Evolutionary conservation across 2,113 vertebrate genomes (phyloP).

Genomic region (Lucifuga dentata): DNA sequence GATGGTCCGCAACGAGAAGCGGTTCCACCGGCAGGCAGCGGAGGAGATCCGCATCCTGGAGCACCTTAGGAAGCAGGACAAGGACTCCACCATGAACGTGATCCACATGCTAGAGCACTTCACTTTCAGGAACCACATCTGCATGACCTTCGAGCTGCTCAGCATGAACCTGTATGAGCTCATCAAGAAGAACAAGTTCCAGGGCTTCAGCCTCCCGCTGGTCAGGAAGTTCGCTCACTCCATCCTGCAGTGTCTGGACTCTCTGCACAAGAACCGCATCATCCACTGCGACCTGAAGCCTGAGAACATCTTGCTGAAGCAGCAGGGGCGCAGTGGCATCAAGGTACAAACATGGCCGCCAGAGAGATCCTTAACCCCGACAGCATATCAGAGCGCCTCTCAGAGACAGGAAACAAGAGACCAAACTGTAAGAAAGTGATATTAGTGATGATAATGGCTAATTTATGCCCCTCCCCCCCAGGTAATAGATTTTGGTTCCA

Average conservation of each 20-base stretch:
- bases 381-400: too few species aligned
- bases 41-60: constrained; percentile 99
- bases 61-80: constrained; percentile 97
- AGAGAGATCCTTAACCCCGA: too few species aligned
- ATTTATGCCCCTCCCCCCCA: constrained; percentile 14
- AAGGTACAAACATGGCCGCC: constrained; percentile 83
- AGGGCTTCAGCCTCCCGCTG: constrained; percentile 97
- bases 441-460: too few species aligned
- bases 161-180: constrained; percentile 99
- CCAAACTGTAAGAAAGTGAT: too few species aligned
- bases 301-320: constrained; percentile 97
- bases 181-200: constrained; percentile 99
- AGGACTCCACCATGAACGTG: constrained; percentile 97
- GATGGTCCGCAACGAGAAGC: constrained; percentile 99
- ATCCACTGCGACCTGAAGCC: constrained; percentile 99
- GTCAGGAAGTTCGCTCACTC: constrained; percentile 99
- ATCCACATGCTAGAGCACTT: constrained; percentile 99
- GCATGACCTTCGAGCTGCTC: constrained; percentile 98
- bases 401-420: too few species aligned
- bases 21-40: constrained; percentile 96
- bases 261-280: constrained; percentile 97
- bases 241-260: constrained; percentile 97
- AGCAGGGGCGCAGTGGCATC: constrained; percentile 98
- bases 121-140: constrained; percentile 98
- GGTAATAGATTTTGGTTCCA: constrained; percentile 99